phyloP scores from a whole-genome alignment of 2,888 invertebrate genomes.

The Andrena marginata region DNA sequence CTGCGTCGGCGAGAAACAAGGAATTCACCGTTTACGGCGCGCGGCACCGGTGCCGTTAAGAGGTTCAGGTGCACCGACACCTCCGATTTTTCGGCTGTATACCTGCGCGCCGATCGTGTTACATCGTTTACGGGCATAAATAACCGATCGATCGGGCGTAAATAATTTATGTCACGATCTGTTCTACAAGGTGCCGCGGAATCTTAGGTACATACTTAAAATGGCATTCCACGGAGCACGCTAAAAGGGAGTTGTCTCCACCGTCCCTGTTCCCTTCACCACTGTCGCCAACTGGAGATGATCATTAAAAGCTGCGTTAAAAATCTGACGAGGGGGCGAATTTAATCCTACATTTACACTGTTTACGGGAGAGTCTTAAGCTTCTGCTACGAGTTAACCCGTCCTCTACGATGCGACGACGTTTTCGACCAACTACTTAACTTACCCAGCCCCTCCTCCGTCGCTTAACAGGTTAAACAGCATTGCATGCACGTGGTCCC shows the following conservation, averaged over 20 bases:
- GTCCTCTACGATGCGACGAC: background rate
- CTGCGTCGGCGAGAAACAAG: conserved; percentile 27
- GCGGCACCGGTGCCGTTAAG: background rate
- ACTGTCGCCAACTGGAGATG: no score
- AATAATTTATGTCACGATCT: conserved; percentile 4
- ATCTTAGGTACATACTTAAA: no score
- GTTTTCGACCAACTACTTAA: background rate
- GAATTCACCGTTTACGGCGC: conserved; percentile 29
- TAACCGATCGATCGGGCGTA: background rate
- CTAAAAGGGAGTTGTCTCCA: background rate
- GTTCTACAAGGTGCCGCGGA: background rate
- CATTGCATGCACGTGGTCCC: conserved; percentile 4
- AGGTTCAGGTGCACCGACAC: conserved; percentile 4
- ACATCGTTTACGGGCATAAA: background rate
- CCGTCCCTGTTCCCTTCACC: background rate
- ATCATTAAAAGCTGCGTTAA: no score
- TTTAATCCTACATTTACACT: no score
- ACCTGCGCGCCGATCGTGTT: conserved; percentile 19
- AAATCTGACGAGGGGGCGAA: no score
- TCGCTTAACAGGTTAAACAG: conserved; percentile 11
- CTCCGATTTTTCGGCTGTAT: conserved; percentile 1
- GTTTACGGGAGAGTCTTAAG: no score
- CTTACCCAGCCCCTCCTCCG: no score
- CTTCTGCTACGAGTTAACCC: no score
- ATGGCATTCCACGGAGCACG: no score